Evolutionary conservation across 2,113 vertebrate genomes (phyloP).

Genomic region (Brachypteracias leptosomus): DNA sequence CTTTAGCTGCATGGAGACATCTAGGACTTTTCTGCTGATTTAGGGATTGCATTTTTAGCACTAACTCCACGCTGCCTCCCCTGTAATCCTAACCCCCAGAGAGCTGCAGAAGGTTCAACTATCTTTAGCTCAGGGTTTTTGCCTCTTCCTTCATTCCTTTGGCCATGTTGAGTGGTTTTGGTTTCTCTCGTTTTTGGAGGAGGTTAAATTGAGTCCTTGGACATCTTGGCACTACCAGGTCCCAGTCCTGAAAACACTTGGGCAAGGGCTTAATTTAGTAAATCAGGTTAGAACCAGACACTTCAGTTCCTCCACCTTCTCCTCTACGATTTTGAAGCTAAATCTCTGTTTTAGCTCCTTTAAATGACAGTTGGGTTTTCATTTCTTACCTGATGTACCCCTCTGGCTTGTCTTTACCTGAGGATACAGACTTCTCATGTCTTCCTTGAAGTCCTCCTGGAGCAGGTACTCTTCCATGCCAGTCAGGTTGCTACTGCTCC

Average conservation of each 20-base stretch:
- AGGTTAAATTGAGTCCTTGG: background rate
- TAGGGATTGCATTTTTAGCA: background rate
- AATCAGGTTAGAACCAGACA: background rate
- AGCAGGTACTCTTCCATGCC: background rate
- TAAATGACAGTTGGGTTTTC: background rate
- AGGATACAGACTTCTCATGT: background rate
- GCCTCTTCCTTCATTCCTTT: background rate
- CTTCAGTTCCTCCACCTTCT: background rate
- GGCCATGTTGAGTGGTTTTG: background rate
- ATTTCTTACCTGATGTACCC: background rate
- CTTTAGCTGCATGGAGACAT: background rate
- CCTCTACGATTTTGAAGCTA: background rate
- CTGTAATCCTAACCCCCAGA: background rate
- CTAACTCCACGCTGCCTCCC: background rate
- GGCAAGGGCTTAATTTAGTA: background rate
- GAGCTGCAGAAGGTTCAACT: background rate
- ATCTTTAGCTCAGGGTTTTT: constrained; percentile 46
- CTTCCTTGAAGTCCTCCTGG: background rate
- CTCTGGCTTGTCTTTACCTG: background rate
- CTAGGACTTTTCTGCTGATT: background rate
- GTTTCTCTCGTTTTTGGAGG: background rate
- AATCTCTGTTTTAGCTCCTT: background rate
- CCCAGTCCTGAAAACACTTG: background rate
- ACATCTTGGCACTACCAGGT: background rate
- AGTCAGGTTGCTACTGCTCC: background rate